These are phyloP conservation scores for Hyla sarda DNA, from an alignment of 2,113 vertebrate species.

Conservation along the genomic window DNA sequence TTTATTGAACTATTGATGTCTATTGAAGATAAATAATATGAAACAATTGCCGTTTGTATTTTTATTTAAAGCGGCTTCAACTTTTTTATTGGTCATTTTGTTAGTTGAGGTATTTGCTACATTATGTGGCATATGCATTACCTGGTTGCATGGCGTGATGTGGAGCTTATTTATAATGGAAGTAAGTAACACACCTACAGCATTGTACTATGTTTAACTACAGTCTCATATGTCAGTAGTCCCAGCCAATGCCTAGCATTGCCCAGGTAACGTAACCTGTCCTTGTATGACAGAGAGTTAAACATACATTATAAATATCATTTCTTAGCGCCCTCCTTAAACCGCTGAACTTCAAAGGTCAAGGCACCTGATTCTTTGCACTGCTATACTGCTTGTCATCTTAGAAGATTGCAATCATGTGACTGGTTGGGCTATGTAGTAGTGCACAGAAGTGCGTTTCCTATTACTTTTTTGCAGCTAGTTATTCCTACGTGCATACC, in stretches of 20 bases:
- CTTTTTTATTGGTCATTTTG: not conserved
- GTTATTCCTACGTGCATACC: no score
- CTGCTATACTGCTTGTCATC: not conserved
- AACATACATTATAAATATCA: not conserved
- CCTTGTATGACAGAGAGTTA: not conserved
- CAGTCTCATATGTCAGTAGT: conserved; percentile 37
- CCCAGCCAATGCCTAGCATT: conserved; percentile 11
- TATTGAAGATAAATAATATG: no score
- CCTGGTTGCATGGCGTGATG: not conserved
- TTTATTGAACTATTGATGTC: no score
- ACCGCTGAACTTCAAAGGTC: not conserved
- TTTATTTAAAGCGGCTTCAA: no score
- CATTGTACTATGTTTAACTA: not conserved
- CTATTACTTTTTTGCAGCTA: conserved; percentile 8
- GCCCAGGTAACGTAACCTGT: conserved; percentile 25
- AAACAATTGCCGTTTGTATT: no score
- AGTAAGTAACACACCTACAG: conserved; percentile 7
- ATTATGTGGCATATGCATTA: not conserved
- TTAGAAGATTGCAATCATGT: not conserved
- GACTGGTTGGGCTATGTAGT: not conserved
- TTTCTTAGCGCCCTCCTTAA: not conserved
- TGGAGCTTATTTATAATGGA: not conserved
- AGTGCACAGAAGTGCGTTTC: not conserved
- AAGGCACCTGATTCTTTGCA: not conserved
- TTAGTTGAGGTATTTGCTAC: not conserved